phyloP scores from a whole-genome alignment of 2,113 vertebrate genomes.

The Fregetta grallaria region DNA sequence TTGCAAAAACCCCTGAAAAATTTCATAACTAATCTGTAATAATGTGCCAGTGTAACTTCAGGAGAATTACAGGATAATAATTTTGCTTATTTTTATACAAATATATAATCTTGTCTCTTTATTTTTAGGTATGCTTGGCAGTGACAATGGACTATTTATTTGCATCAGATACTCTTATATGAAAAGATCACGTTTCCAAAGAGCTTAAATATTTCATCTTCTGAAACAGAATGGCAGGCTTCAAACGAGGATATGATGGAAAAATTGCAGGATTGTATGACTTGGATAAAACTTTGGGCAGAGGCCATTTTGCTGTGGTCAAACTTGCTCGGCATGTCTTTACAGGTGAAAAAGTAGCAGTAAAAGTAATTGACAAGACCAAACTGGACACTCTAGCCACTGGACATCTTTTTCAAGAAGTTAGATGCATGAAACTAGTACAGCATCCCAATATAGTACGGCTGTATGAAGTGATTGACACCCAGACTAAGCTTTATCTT shows the following conservation, averaged over 20 bases:
- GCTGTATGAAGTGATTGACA: conserved; percentile 97
- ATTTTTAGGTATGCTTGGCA: conserved; percentile 74
- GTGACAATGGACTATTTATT: conserved; percentile 78
- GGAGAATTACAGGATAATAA: background rate
- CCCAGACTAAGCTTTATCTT: conserved; percentile 97
- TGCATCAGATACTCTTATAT: conserved; percentile 74
- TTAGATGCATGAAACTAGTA: conserved; percentile 97
- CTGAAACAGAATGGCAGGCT: conserved; percentile 89
- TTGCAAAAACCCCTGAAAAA: background rate
- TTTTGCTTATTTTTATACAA: background rate
- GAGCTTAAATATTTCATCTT: conserved; percentile 36
- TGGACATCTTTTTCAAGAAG: conserved; percentile 97
- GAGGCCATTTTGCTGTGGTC: conserved; percentile 96
- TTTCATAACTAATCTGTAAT: background rate
- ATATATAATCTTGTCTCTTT: conserved; percentile 18
- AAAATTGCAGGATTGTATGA: conserved; percentile 98
- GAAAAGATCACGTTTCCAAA: conserved; percentile 69
- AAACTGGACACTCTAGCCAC: conserved; percentile 94
- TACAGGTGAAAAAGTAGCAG: conserved; percentile 97
- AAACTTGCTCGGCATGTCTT: conserved; percentile 97
- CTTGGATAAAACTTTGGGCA: conserved; percentile 95
- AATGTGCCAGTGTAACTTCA: background rate
- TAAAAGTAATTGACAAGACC: conserved; percentile 98
- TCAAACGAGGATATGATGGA: conserved; percentile 96
- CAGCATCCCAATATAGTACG: conserved; percentile 98